Base-by-base conservation (phyloP, 2,797 vertebrate species). In the Anabas testudineus region DNA sequence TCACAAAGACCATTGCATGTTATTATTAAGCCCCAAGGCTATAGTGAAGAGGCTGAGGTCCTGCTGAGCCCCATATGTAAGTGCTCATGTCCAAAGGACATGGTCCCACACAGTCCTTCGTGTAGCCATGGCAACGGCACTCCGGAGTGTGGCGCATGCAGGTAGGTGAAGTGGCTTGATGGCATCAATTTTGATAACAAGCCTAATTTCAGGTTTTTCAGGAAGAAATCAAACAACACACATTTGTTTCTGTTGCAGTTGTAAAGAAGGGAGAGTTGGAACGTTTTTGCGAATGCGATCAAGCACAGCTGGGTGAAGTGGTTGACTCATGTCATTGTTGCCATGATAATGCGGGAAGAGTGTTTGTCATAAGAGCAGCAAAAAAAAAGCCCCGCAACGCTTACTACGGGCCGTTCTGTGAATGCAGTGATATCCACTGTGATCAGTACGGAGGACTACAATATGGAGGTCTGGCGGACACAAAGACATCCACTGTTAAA, bases 121-220 rank as follows among this genome's bases (percentile, higher is more conserved):
- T 67, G 92, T 77, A 70, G 74, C 80, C 69, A 88, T 83, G 89
- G 89, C 52, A 90, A 87, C 71, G 56, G 63, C 42, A 49, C 67
- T 46, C 65, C 78, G 64, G 69, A 88, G 71, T 67, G 81, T 4
- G 68, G 76, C 26, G 21, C 59, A 24, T 83, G 85, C 65, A 78
- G 72, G 76, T 77, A 68, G 70, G 78, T 86, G 79, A 74, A 78
- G 72, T 52, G 45, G 60, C 70, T 39, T 51, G 16, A 67, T 74
- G 49, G 58, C 41, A 53, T 49, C 30, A 54, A 16, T 64, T 78
- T 55, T 34, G 18, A 47, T 76, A 76, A 80, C 49, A 67, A 68
- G 67, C 18, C 62, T 74, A 46, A 76, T 61, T 58, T 57, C 46
- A 43, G 24, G 46, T 64, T 48, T 37, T 54, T 63, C 19, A 34